Evolutionary conservation across 2,797 vertebrate genomes (phyloP).

Genomic region (Lemur catta): DNA sequence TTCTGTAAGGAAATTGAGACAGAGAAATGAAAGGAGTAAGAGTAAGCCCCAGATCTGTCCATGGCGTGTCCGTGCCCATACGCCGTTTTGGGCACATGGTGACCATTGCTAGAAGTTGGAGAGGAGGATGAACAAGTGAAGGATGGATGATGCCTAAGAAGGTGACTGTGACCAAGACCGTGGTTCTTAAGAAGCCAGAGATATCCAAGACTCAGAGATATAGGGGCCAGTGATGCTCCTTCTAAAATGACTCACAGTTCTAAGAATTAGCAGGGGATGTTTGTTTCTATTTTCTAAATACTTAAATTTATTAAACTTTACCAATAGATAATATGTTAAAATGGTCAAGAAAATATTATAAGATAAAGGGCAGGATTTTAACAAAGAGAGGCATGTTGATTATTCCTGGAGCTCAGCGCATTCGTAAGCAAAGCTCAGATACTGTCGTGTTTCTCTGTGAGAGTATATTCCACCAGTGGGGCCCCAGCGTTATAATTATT

Average conservation of each 20-base stretch:
- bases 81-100: accelerated
- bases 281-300: slow-evolving; percentile 17
- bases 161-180: not conserved
- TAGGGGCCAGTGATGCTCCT: not conserved
- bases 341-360: not conserved
- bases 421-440: not conserved
- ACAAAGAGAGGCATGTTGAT: not conserved
- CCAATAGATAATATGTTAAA: not conserved
- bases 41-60: not conserved
- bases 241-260: not conserved
- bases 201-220: no score
- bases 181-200: not conserved
- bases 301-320: not conserved
- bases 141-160: no score
- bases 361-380: not conserved
- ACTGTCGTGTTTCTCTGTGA: not conserved
- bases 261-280: not conserved
- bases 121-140: not conserved
- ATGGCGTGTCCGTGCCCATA: accelerated
- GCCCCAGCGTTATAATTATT: not conserved
- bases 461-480: not conserved
- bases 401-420: not conserved
- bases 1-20: not conserved
- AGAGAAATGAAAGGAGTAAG: not conserved
- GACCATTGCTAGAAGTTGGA: not conserved